A percentile compares a stretch with the other conserved stretches of the same genome.
phyloP scores from a whole-genome alignment of 2,113 vertebrate genomes.

The Pipra filicauda region DNA sequence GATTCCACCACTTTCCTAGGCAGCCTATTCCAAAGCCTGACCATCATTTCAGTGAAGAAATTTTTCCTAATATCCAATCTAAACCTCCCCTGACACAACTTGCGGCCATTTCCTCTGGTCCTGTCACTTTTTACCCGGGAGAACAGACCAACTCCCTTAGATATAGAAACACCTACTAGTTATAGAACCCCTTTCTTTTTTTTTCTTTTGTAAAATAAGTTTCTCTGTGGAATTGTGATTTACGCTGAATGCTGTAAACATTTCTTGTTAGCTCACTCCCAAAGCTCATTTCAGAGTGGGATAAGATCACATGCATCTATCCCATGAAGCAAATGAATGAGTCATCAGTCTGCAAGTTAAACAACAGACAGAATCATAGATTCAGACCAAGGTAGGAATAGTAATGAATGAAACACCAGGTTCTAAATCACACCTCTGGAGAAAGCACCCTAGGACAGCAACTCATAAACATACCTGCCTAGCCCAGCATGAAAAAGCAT shows the following conservation, averaged over 20 bases:
- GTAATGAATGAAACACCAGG: constrained; percentile 38
- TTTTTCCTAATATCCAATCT: not conserved
- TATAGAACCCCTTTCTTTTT: accelerated
- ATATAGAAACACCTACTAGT: not conserved
- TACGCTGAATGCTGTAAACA: not conserved
- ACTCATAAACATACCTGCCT: not conserved
- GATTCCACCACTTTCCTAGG: not conserved
- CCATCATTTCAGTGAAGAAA: not conserved
- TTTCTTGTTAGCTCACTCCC: constrained; percentile 22
- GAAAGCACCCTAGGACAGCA: not conserved
- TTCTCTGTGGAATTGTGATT: not conserved
- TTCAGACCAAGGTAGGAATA: constrained; percentile 33
- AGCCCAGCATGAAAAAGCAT: not conserved
- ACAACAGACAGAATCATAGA: not conserved
- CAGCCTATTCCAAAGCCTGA: not conserved
- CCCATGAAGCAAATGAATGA: constrained; percentile 44
- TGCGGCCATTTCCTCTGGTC: not conserved
- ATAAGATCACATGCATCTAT: constrained; percentile 19
- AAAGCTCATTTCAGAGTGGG: constrained; percentile 14
- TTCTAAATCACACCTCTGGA: constrained; percentile 10
- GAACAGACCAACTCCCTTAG: not conserved
- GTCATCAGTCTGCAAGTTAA: constrained; percentile 38
- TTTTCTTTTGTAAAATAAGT: not conserved
- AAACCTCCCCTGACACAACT: not conserved
- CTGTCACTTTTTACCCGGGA: not conserved